Evolutionary conservation across 1,140 invertebrate species (phyloP).

Genomic region (Aphelenchoides avenae): DNA sequence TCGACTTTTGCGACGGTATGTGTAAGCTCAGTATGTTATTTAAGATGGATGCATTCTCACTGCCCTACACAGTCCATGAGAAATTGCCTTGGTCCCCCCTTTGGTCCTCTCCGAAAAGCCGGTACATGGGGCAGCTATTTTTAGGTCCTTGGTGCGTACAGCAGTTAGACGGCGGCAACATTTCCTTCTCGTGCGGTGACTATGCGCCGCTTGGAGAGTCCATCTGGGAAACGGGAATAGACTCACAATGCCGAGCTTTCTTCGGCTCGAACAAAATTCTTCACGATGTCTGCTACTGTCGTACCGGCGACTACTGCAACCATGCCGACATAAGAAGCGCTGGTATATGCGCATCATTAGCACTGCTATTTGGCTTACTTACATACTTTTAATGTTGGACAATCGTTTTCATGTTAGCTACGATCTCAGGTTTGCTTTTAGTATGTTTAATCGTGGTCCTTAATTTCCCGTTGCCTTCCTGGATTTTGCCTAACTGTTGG

Average conservation of each 20-base stretch:
- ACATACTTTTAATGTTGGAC: not conserved
- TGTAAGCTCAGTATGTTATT: not conserved
- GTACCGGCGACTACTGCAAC: slow-evolving; percentile 14
- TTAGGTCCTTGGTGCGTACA: slow-evolving; percentile 10
- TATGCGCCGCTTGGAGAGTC: not conserved
- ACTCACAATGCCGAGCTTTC: slow-evolving; percentile 12
- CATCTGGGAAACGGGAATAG: slow-evolving; percentile 1
- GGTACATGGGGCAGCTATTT: not conserved
- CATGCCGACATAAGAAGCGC: not conserved
- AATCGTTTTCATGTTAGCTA: too few species aligned
- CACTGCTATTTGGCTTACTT: not conserved
- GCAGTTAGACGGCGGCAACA: slow-evolving; percentile 6
- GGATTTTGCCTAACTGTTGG: too few species aligned
- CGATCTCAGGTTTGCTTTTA: too few species aligned
- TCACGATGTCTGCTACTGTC: slow-evolving; percentile 12
- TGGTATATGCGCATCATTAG: too few species aligned
- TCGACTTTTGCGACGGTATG: slow-evolving; percentile 2
- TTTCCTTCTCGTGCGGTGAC: slow-evolving; percentile 1
- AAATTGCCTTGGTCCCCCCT: not conserved
- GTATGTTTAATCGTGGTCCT: too few species aligned
- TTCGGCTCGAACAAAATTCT: slow-evolving; percentile 2
- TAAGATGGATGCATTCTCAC: not conserved
- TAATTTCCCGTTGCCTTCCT: too few species aligned
- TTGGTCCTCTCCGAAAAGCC: not conserved
- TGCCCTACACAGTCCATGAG: not conserved